These are phyloP conservation scores for Phenganax marumi DNA, from an alignment of 92 coral and sea anemone genomes.

Conservation along the genomic window DNA sequence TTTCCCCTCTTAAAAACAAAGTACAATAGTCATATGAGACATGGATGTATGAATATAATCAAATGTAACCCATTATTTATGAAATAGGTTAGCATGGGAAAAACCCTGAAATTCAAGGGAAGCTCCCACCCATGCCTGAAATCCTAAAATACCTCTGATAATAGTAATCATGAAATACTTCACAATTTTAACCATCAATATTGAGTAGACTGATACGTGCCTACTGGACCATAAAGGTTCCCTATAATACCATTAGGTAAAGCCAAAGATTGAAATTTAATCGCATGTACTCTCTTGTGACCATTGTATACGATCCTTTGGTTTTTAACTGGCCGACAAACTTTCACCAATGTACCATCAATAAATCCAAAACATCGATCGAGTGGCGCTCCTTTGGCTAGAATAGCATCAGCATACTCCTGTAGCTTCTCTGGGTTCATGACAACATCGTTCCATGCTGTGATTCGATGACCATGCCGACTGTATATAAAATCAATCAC, in stretches of 20 bases:
- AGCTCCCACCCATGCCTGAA: too few species aligned
- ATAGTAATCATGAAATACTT: not conserved
- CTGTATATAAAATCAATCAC: conserved; percentile 5
- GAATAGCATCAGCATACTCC: not conserved
- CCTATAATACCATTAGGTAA: conserved; percentile 20
- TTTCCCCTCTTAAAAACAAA: conserved; percentile 5
- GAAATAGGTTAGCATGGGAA: not conserved
- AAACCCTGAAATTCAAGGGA: not conserved
- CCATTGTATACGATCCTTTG: conserved; percentile 6
- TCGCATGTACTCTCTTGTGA: conserved; percentile 9
- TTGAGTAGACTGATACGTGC: too few species aligned
- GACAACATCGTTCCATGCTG: not conserved
- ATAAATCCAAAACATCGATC: conserved; percentile 7
- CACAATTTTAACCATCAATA: too few species aligned
- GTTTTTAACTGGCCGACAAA: not conserved
- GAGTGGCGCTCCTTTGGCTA: conserved; percentile 5
- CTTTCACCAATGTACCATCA: not conserved
- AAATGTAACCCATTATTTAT: too few species aligned
- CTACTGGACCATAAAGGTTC: conserved; percentile 14
- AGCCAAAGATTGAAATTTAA: conserved; percentile 10
- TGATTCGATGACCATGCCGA: conserved; percentile 9
- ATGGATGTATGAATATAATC: too few species aligned
- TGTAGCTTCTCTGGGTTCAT: conserved; percentile 19
- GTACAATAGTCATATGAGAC: not conserved
- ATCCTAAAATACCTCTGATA: too few species aligned